These are phyloP conservation scores for Oscheius onirici DNA, from an alignment of 2,888 invertebrate species.

Conservation along the genomic window DNA sequence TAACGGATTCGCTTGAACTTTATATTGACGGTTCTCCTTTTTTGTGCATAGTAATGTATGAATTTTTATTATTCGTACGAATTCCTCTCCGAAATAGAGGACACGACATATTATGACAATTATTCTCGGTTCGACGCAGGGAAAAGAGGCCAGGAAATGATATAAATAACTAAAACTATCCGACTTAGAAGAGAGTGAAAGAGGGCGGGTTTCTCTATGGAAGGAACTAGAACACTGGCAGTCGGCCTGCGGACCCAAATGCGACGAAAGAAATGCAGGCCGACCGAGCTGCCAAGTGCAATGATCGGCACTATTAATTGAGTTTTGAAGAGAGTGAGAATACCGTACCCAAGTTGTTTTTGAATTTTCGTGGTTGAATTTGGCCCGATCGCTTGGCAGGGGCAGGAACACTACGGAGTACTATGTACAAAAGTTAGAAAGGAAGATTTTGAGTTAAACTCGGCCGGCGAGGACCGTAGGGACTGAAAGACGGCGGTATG, in stretches of 20 bases:
- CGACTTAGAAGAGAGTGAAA: constrained; percentile 25
- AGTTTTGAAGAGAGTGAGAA: background rate
- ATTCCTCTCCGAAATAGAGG: constrained; percentile 3
- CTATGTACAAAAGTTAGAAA: constrained; percentile 4
- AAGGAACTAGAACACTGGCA: background rate
- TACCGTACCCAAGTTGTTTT: constrained; percentile 4
- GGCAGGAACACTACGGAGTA: background rate
- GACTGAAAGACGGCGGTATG: constrained; percentile 5
- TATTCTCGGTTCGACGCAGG: background rate
- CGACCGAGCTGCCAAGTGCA: background rate
- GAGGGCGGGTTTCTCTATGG: background rate
- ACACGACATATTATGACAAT: constrained; percentile 27
- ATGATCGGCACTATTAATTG: constrained; percentile 4
- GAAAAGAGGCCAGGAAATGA: background rate
- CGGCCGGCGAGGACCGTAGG: background rate
- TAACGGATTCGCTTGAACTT: no score
- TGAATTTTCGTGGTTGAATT: background rate
- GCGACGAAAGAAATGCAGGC: constrained; percentile 3
- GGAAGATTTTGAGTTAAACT: background rate
- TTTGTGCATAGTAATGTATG: background rate
- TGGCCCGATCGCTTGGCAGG: constrained; percentile 16
- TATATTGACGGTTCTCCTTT: no score
- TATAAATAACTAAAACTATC: constrained; percentile 27
- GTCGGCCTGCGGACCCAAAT: constrained; percentile 22
- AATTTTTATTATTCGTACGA: constrained; percentile 15